phyloP scores from a whole-genome alignment of 2,113 vertebrate genomes.

The Oreochromis spilurus region DNA sequence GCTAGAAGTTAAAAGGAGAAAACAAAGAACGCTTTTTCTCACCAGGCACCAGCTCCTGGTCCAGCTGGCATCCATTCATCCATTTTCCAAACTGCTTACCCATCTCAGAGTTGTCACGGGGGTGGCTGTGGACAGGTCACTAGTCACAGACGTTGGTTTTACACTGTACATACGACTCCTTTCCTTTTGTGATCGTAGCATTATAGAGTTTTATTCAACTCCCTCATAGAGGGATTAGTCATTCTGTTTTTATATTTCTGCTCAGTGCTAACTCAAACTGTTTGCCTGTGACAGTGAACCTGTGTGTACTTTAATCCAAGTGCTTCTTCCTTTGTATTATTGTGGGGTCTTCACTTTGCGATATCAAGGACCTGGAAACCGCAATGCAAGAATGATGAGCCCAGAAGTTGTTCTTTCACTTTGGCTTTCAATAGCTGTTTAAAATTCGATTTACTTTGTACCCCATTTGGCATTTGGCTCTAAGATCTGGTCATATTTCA shows the following conservation, averaged over 20 bases:
- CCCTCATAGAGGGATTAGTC: accelerated
- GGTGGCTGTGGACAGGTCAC: not conserved
- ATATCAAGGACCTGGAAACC: not conserved
- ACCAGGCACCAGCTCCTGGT: not conserved
- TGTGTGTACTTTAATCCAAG: not conserved
- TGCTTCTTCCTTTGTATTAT: not conserved
- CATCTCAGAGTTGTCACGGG: not conserved
- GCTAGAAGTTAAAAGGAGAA: not conserved
- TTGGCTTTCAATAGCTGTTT: not conserved
- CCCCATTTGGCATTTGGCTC: not conserved
- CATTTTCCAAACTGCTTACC: not conserved
- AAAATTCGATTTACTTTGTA: not conserved
- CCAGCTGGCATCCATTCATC: not conserved
- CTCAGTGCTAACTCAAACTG: not conserved
- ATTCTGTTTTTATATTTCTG: not conserved
- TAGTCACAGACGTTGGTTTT: not conserved
- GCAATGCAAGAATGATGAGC: not conserved
- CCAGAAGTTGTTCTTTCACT: not conserved
- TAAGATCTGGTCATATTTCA: not conserved
- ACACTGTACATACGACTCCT: not conserved
- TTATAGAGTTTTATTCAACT: not conserved
- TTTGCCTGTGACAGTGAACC: not conserved
- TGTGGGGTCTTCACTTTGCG: not conserved
- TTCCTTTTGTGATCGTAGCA: not conserved
- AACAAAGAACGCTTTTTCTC: not conserved